Evolutionary conservation across 2,113 vertebrate species (phyloP), one percentile per base, ranked within the genome.

Genomic region (Oenanthe melanoleuca): DNA sequence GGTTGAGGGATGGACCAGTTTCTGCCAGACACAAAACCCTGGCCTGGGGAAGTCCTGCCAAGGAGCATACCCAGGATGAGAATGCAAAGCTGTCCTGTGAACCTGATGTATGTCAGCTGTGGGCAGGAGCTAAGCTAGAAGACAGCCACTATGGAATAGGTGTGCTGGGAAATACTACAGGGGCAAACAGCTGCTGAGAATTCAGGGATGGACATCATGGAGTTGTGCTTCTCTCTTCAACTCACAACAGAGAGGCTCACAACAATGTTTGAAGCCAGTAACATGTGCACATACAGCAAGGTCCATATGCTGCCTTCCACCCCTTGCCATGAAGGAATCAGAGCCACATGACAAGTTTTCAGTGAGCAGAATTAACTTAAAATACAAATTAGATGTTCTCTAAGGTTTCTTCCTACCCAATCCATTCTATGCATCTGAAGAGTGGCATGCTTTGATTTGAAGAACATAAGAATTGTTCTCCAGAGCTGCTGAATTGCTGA

Each of bases 101-200:
- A 12, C 16, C 8, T 1, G 9, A 24, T 28, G 7, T 9, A 8
- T 4, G 7, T 13, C 56, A 59, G 29, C 0, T 65, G 23, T 38
- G 34, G 13, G 42, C 56, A 56, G 60, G 34, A 81, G 47, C 9
- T 24, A 25, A 83, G 24, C 1, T 5, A 59, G 40, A 50, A 38
- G 18, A 34, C 1, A 5, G 12, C 12, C 55, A 28, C 38, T 40
- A 34, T 63, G 34, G 49, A 34, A 31, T 4, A 31, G 47, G 8
- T 49, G 40, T 63, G 40, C 40, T 63, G 40, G 31, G 24, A 33
- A 37, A 37, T 37, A 37, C 34, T 37, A 55, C 47, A 69, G 9
- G 17, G 29, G 17, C 47, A 63, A 82, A 49, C 11, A 77, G 40
- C 40, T 75, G 63, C 63, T 40, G 42, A 63, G 63, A 77, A 77